phyloP scores from a whole-genome alignment of 2,113 vertebrate genomes.

The Marmota flaviventris region DNA sequence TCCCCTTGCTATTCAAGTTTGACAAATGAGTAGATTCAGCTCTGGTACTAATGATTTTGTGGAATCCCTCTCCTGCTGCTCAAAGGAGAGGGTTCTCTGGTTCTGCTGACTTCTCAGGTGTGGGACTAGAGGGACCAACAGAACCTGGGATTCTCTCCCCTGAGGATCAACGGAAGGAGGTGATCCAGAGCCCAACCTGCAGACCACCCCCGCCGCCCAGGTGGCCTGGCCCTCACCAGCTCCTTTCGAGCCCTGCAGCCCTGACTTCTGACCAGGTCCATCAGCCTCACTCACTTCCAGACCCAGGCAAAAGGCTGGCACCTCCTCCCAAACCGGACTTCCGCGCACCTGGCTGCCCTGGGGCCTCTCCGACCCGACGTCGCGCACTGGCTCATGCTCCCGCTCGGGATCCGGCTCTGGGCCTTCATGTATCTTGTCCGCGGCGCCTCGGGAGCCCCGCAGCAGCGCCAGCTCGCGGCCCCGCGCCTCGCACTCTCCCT shows the following conservation, averaged over 20 bases:
- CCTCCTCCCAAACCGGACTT: background rate
- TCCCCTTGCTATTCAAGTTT: background rate
- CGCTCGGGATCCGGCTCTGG: constrained; percentile 79
- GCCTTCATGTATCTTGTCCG: constrained; percentile 62
- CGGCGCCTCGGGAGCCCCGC: constrained; percentile 24
- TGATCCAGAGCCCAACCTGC: background rate
- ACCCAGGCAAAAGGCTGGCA: too few relatives aligned
- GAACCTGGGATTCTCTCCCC: background rate
- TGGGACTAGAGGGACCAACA: background rate
- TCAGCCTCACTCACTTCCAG: background rate
- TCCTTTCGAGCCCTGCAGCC: rapidly evolving
- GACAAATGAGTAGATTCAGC: background rate
- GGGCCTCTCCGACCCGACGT: constrained; percentile 89
- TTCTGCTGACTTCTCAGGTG: background rate
- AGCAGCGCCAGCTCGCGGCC: constrained; percentile 86
- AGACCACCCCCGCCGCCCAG: background rate
- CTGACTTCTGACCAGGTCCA: too few relatives aligned
- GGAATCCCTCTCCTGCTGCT: background rate
- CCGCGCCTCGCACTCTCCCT: constrained; percentile 91
- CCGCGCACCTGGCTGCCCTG: constrained; percentile 85
- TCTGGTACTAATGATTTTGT: background rate
- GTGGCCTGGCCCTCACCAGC: background rate
- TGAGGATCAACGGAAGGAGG: background rate
- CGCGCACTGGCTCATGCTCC: constrained; percentile 94
- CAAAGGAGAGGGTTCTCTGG: background rate